phyloP scores from a whole-genome alignment of 2,888 invertebrate genomes.

The Agapetus fuscipes region DNA sequence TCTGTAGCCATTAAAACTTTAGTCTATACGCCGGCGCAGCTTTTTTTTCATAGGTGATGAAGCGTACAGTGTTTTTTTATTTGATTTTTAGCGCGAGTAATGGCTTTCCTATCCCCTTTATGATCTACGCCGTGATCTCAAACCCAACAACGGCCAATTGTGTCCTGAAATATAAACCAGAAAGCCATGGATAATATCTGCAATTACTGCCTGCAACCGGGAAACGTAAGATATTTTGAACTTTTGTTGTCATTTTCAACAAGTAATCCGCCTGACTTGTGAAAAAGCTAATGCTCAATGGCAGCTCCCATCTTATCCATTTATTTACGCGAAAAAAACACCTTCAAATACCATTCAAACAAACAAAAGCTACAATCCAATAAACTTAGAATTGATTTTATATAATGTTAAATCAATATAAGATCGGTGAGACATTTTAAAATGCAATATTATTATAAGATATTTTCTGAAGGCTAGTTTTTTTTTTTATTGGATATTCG shows the following conservation, averaged over 20 bases:
- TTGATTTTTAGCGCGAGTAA: conserved; percentile 19
- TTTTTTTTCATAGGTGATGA: conserved; percentile 15
- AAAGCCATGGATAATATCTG: conserved; percentile 30
- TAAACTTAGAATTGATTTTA: too few species aligned
- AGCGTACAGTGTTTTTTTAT: conserved; percentile 19
- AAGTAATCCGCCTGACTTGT: neutral
- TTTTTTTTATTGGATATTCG: too few species aligned
- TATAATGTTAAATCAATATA: too few species aligned
- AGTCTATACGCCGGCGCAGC: conserved; percentile 4
- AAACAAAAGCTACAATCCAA: too few species aligned
- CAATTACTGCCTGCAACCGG: conserved; percentile 40
- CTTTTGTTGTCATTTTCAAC: conserved; percentile 23
- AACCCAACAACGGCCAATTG: conserved; percentile 10
- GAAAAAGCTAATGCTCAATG: too few species aligned
- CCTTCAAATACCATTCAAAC: too few species aligned
- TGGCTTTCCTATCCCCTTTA: conserved; percentile 16
- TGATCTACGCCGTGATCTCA: conserved; percentile 13
- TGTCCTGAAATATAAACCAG: conserved; percentile 5
- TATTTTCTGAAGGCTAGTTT: too few species aligned
- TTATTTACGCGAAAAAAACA: too few species aligned
- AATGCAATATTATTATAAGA: too few species aligned
- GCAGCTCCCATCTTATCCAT: too few species aligned
- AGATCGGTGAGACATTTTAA: too few species aligned
- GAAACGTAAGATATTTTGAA: conserved; percentile 36
- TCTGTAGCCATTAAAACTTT: too few species aligned